These are phyloP conservation scores for Cosmorhoe ocellata DNA, from an alignment of 2,888 invertebrate genomes.

Conservation along the genomic window DNA sequence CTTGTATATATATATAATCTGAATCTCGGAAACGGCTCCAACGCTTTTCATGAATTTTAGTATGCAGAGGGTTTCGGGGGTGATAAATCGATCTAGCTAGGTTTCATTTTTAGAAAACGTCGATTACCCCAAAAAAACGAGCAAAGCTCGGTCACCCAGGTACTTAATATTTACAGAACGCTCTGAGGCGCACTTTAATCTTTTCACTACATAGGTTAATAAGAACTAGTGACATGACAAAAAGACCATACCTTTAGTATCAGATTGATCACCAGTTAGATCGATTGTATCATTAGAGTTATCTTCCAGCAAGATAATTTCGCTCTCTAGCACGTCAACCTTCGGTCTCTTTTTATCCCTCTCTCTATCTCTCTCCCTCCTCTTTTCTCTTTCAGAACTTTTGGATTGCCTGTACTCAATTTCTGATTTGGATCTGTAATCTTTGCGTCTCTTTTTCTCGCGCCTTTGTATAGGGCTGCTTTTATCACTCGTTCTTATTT, in stretches of 20 bases:
- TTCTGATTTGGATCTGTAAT: conserved; percentile 55
- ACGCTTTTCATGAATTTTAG: no score
- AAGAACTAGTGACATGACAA: no score
- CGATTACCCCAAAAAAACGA: no score
- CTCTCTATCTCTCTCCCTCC: conserved; percentile 45
- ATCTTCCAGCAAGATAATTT: conserved; percentile 72
- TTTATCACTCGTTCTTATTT: conserved; percentile 27
- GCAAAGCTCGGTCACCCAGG: no score
- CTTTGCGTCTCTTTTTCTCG: conserved; percentile 57
- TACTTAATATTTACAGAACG: no score
- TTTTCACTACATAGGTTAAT: no score
- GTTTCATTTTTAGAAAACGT: no score
- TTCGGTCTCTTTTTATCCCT: conserved; percentile 47
- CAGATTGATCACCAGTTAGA: conserved; percentile 80
- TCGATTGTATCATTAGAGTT: conserved; percentile 82
- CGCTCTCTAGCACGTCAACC: conserved; percentile 53
- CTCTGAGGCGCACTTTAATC: no score
- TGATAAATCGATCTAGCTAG: no score
- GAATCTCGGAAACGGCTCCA: no score
- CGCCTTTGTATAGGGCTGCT: conserved; percentile 40
- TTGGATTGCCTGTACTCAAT: conserved; percentile 45
- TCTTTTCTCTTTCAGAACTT: conserved; percentile 43
- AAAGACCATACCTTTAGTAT: conserved; percentile 72
- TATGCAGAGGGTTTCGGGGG: no score
- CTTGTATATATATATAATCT: no score